Conservation (phyloP, 2,113 vertebrate genomes). For the Salminus brasiliensis region DNA sequence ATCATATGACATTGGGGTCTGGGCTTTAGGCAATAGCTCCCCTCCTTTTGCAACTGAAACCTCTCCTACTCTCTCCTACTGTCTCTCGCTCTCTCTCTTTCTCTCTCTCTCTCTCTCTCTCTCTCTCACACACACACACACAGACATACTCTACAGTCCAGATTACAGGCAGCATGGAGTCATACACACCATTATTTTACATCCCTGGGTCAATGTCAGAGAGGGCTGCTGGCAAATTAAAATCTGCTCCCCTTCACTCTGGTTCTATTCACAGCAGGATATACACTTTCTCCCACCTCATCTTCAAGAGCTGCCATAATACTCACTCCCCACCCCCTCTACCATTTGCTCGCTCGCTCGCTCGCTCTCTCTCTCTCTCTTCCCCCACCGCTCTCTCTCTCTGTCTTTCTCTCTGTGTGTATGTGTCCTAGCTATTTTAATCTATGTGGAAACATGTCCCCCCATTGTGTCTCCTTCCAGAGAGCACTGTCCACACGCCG, state of each 20-base stretch:
- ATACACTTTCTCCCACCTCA: neutral
- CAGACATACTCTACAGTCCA: conserved; percentile 15
- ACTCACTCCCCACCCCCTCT: neutral
- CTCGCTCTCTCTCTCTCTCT: neutral
- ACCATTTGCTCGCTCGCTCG: neutral
- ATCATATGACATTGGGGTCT: conserved; percentile 46
- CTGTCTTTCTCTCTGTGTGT: neutral
- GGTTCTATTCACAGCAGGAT: neutral
- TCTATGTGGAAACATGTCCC: neutral
- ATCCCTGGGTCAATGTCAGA: conserved; percentile 68
- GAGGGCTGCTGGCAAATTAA: conserved; percentile 68
- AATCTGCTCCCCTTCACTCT: conserved; percentile 42
- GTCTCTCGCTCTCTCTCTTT: neutral
- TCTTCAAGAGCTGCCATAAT: neutral
- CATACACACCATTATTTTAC: conserved; percentile 66
- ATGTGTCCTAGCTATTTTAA: conserved; percentile 11
- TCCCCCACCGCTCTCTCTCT: neutral
- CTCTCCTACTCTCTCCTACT: no score
- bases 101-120: no score
- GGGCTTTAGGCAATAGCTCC: conserved; percentile 41
- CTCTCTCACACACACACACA: neutral
- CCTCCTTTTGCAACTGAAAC: conserved; percentile 28
- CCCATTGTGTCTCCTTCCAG: conserved; percentile 14
- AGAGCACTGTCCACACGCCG: neutral
- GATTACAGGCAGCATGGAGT: conserved; percentile 45